Percentiles rank a stretch among this genome's conserved stretches.
phyloP scores from a whole-genome alignment of 1,140 invertebrate species.

The Calycopis cecrops region DNA sequence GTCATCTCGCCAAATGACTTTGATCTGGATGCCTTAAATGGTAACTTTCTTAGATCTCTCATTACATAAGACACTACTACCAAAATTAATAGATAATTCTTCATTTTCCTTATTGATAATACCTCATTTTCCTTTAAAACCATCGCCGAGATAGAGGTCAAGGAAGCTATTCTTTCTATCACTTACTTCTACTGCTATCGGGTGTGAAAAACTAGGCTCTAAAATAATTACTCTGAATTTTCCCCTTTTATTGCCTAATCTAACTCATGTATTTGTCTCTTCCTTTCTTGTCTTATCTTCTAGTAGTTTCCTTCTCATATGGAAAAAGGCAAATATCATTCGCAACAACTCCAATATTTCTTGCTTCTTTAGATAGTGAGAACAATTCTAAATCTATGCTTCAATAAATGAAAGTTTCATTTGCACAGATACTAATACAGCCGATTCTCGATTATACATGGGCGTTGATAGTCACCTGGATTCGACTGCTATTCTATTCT shows the following conservation, averaged over 20 bases:
- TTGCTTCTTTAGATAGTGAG: no score
- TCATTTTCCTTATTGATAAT: neutral
- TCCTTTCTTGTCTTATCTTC: conserved; percentile 14
- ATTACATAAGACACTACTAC: neutral
- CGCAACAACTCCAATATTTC: no score
- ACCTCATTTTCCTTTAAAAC: neutral
- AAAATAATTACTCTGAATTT: conserved; percentile 15
- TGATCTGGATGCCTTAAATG: conserved; percentile 1
- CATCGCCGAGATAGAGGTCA: conserved; percentile 8
- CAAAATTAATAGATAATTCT: neutral
- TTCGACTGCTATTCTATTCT: no score
- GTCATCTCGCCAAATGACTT: neutral
- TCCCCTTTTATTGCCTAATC: neutral
- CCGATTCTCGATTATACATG: no score
- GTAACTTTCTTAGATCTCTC: neutral
- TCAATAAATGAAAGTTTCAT: no score
- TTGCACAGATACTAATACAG: neutral
- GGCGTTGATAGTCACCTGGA: neutral
- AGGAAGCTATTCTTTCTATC: conserved; percentile 8
- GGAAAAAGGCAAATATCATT: conserved; percentile 13
- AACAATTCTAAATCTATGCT: no score
- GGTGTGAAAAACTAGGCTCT: conserved; percentile 4
- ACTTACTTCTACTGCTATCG: conserved; percentile 13
- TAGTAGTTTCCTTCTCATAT: neutral
- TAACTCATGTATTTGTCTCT: conserved; percentile 15